Percentiles rank a stretch among this genome's conserved stretches.
Conservation (phyloP, 92 coral and sea anemone genomes). For the Muricea muricata region DNA sequence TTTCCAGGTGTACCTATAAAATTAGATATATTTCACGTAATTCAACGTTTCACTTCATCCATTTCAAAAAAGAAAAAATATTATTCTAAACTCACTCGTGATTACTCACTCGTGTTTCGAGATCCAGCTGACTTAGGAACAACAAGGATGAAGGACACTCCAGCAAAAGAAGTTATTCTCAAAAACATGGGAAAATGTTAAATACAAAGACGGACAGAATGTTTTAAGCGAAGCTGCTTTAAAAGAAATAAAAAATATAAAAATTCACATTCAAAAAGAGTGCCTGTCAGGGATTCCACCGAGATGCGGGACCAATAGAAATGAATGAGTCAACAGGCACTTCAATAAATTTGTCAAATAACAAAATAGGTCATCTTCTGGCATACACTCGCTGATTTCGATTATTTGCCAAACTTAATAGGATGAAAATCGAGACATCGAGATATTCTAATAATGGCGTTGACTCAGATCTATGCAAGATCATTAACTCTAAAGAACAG, state of each 20-base stretch:
- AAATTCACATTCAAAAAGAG: conserved; percentile 58
- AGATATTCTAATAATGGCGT: background rate
- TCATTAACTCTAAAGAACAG: background rate
- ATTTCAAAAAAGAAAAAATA: conserved; percentile 7
- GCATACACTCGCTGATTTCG: conserved; percentile 7
- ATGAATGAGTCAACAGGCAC: conserved; percentile 55
- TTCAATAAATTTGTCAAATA: conserved; percentile 30
- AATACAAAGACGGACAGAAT: conserved; percentile 42
- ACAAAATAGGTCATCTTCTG: background rate
- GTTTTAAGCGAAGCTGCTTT: conserved; percentile 31
- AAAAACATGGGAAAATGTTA: conserved; percentile 60
- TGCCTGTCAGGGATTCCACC: conserved; percentile 68
- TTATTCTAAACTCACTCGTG: background rate
- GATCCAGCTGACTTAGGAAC: background rate
- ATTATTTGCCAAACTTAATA: background rate
- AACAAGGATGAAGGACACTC: background rate
- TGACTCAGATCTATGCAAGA: background rate
- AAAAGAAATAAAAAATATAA: conserved; percentile 61
- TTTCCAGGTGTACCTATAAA: conserved; percentile 34
- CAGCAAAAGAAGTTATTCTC: background rate
- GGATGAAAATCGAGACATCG: background rate
- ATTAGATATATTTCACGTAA: conserved; percentile 32
- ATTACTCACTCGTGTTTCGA: conserved; percentile 19
- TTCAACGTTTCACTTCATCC: conserved; percentile 7
- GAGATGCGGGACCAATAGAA: conserved; percentile 66